Evolutionary conservation across 2,888 invertebrate genomes (phyloP).

Genomic region (Cataglyphis albicans): DNA sequence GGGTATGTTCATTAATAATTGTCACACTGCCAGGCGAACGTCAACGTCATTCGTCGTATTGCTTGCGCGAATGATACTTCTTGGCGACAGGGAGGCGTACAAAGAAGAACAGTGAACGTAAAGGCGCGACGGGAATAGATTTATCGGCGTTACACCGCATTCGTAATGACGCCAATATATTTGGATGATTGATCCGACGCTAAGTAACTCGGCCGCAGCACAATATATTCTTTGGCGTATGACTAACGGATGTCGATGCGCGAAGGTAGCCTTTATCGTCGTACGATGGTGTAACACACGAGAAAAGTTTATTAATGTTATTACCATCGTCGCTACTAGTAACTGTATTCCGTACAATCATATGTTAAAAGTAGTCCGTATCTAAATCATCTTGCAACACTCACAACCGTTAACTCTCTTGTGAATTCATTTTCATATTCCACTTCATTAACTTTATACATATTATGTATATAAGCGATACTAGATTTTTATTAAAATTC

Average conservation of each 20-base stretch:
- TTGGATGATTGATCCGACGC: conserved; percentile 60
- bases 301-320: conserved; percentile 46
- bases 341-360: conserved; percentile 51
- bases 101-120: conserved; percentile 56
- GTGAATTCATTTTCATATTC: conserved; percentile 33
- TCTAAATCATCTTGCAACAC: conserved; percentile 49
- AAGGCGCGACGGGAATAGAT: conserved; percentile 65
- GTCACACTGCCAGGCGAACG: conserved; percentile 64
- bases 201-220: conserved; percentile 43
- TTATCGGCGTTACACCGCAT: conserved; percentile 58
- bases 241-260: conserved; percentile 45
- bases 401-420: conserved; percentile 45
- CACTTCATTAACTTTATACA: neutral
- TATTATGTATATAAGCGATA: neutral
- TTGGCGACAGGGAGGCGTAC: conserved; percentile 41
- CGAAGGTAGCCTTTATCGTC: conserved; percentile 35
- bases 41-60: conserved; percentile 61
- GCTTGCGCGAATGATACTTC: conserved; percentile 43
- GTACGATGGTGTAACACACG: conserved; percentile 43
- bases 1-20: conserved; percentile 64
- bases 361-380: conserved; percentile 36
- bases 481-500: neutral
- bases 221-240: conserved; percentile 32
- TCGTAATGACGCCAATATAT: conserved; percentile 63
- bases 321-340: conserved; percentile 34